These are phyloP conservation scores for Chionodraco myersi DNA, from an alignment of 2,113 vertebrate genomes.

Conservation along the genomic window DNA sequence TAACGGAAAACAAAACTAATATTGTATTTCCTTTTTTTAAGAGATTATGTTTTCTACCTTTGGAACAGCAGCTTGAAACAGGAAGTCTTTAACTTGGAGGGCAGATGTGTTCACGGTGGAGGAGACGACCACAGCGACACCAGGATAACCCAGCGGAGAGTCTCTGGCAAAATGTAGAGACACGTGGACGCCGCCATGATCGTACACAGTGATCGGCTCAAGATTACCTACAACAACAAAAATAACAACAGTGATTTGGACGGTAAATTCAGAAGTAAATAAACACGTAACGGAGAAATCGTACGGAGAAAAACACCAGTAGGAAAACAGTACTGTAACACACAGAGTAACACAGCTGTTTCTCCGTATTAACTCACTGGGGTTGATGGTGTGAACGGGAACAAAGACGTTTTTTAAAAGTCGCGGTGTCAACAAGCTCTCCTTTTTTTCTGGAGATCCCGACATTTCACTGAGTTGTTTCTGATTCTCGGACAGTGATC, in stretches of 20 bases:
- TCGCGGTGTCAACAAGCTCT: constrained; percentile 20
- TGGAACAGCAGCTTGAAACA: constrained; percentile 89
- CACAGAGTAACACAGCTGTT: background rate
- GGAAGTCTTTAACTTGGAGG: constrained; percentile 82
- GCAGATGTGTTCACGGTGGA: constrained; percentile 90
- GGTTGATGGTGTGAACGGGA: constrained; percentile 85
- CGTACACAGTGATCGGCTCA: constrained; percentile 84
- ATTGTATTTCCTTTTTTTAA: background rate
- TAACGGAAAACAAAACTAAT: too few relatives aligned
- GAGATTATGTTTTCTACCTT: constrained; percentile 83
- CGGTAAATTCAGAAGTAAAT: background rate
- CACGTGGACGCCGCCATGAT: constrained; percentile 84
- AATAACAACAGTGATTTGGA: background rate
- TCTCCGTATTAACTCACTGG: constrained; percentile 79
- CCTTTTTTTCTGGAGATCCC: constrained; percentile 28
- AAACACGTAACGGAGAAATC: background rate
- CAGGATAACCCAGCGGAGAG: constrained; percentile 72
- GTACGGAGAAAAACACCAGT: too few relatives aligned
- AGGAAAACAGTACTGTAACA: background rate
- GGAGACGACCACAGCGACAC: constrained; percentile 86
- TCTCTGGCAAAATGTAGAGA: constrained; percentile 89
- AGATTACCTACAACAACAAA: constrained; percentile 78
- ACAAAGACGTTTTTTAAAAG: constrained; percentile 85
- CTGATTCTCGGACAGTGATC: constrained; percentile 16
- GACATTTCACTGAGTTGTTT: constrained; percentile 19